A percentile compares a stretch with the other conserved stretches of the same genome.
Evolutionary conservation across 2,888 invertebrate species (phyloP).

Genomic region (Synergus umbraculus): DNA sequence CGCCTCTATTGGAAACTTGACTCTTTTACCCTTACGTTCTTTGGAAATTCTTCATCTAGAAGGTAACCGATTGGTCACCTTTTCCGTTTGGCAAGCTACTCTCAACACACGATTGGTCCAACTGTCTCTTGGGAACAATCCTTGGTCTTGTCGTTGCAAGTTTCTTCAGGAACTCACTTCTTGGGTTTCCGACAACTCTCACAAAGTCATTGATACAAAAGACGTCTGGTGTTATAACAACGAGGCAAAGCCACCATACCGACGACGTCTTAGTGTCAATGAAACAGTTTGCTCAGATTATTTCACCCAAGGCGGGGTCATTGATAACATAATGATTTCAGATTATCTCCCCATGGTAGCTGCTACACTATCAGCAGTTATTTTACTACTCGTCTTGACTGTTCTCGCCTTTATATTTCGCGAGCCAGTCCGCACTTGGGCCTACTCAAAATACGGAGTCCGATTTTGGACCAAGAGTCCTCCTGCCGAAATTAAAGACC

Average conservation of each 20-base stretch:
- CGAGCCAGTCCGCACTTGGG: constrained; percentile 91
- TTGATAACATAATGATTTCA: constrained; percentile 89
- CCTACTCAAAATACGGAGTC: constrained; percentile 91
- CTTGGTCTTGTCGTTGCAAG: constrained; percentile 94
- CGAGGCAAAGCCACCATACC: constrained; percentile 86
- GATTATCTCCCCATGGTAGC: constrained; percentile 92
- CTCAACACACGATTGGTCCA: constrained; percentile 85
- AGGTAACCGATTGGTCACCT: constrained; percentile 89
- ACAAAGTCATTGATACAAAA: constrained; percentile 87
- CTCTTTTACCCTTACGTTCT: constrained; percentile 87
- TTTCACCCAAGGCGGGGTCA: constrained; percentile 89
- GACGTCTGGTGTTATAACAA: constrained; percentile 91
- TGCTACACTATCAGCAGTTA: constrained; percentile 87
- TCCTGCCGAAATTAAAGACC: constrained; percentile 85
- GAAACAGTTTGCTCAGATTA: constrained; percentile 92
- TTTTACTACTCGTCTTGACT: constrained; percentile 86
- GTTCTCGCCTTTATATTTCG: constrained; percentile 91
- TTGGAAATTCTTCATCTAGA: constrained; percentile 89
- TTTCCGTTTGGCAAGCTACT: constrained; percentile 87
- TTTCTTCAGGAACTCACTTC: constrained; percentile 90
- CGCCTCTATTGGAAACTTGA: constrained; percentile 87
- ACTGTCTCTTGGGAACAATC: constrained; percentile 89
- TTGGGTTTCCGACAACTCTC: constrained; percentile 89
- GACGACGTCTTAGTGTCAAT: constrained; percentile 89
- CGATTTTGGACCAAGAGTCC: constrained; percentile 86